Evolutionary conservation across 2,888 invertebrate genomes (phyloP).

Genomic region (Pharmacophagus antenor): DNA sequence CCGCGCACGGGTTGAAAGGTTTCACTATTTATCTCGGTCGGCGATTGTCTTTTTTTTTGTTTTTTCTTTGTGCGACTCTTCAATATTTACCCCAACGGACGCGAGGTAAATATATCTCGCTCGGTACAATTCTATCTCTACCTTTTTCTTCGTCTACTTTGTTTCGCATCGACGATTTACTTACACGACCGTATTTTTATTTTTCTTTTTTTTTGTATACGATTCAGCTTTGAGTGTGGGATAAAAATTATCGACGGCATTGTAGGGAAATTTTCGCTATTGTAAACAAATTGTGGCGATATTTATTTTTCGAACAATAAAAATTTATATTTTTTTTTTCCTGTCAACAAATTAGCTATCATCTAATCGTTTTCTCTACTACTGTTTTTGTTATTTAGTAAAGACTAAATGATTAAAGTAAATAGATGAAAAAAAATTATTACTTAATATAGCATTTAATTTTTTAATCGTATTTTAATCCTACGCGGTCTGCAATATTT

Average conservation of each 20-base stretch:
- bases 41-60: too few species aligned
- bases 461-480: too few species aligned
- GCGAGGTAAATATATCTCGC: conserved; percentile 25
- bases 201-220: neutral
- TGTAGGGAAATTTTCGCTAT: neutral
- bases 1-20: conserved; percentile 35
- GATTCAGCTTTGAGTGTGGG: neutral
- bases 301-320: neutral
- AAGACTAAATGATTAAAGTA: too few species aligned
- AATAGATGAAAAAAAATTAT: too few species aligned
- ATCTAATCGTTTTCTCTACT: too few species aligned
- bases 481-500: too few species aligned
- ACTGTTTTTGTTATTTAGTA: too few species aligned
- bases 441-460: too few species aligned
- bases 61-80: conserved; percentile 32
- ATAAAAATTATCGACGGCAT: neutral
- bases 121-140: neutral
- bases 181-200: neutral
- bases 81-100: conserved; percentile 28
- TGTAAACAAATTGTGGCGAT: neutral
- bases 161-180: conserved; percentile 25
- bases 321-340: too few species aligned
- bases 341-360: neutral
- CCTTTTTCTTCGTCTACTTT: neutral
- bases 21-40: conserved; percentile 34